These are phyloP conservation scores for Drosophila ogumai DNA, from an alignment of 1,140 invertebrate genomes.

Conservation along the genomic window DNA sequence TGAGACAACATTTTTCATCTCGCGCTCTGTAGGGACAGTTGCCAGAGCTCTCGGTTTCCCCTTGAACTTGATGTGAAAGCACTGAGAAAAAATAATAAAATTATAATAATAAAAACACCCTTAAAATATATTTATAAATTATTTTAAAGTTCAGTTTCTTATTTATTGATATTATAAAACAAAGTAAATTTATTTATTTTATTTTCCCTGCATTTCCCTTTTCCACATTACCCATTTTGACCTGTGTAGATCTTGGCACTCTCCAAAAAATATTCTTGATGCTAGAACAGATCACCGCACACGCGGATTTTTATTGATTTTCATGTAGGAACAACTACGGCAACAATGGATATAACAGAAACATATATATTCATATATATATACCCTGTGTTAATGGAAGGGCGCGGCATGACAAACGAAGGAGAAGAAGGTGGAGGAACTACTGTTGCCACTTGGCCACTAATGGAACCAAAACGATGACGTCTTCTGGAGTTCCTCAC, in stretches of 20 bases:
- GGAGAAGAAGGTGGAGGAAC: conserved; percentile 24
- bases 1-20: conserved; percentile 73
- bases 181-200: not conserved
- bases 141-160: not conserved
- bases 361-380: conserved; percentile 4
- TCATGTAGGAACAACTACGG: conserved; percentile 66
- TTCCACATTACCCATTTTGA: not conserved
- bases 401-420: conserved; percentile 61
- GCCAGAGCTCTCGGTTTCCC: conserved; percentile 10
- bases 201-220: not conserved
- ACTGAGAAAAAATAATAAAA: too few species aligned
- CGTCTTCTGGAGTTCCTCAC: conserved; percentile 49
- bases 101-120: too few species aligned
- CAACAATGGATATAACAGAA: conserved; percentile 20
- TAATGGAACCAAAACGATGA: conserved; percentile 71
- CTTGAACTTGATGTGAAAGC: conserved; percentile 60
- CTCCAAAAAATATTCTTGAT: conserved; percentile 5
- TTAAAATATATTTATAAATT: not conserved
- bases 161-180: not conserved
- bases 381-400: conserved; percentile 69
- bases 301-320: conserved; percentile 76
- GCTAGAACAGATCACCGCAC: conserved; percentile 64
- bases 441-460: conserved; percentile 61
- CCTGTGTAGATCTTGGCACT: conserved; percentile 34
- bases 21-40: conserved; percentile 2